A percentile compares a stretch with the other conserved stretches of the same genome.
Evolutionary conservation across 2,113 vertebrate genomes (phyloP).

Genomic region (Antennarius striatus): DNA sequence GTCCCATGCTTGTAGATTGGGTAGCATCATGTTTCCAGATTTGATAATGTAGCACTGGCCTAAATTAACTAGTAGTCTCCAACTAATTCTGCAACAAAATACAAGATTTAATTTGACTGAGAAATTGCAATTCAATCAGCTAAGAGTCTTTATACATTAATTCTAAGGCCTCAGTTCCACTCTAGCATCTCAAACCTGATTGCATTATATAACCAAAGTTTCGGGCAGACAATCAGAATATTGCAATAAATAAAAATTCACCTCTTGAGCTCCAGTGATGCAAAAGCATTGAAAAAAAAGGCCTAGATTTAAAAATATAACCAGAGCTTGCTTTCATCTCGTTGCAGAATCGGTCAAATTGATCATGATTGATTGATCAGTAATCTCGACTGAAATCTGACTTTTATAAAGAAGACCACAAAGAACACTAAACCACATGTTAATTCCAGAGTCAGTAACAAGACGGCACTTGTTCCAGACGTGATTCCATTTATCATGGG

Average conservation of each 20-base stretch:
- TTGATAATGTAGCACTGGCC: too few relatives aligned
- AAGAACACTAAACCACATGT: not conserved
- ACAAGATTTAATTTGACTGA: constrained; percentile 17
- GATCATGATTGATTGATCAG: constrained; percentile 10
- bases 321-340: constrained; percentile 3
- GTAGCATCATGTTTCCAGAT: too few relatives aligned
- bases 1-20: too few relatives aligned
- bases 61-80: constrained; percentile 8
- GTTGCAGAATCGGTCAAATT: constrained; percentile 29
- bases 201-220: constrained; percentile 47
- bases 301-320: constrained; percentile 17
- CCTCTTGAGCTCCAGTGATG: constrained; percentile 4
- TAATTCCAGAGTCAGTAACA: constrained; percentile 2
- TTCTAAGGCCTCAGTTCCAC: constrained; percentile 25
- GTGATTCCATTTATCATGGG: constrained; percentile 37
- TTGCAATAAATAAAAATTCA: constrained; percentile 42
- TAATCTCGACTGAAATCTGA: not conserved
- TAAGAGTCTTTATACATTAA: constrained; percentile 41
- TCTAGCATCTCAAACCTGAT: constrained; percentile 30
- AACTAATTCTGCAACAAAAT: constrained; percentile 31
- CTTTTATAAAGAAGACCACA: not conserved
- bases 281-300: constrained; percentile 14
- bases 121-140: constrained; percentile 11
- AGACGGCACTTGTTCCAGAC: constrained; percentile 25
- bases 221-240: constrained; percentile 50